These are phyloP conservation scores for Troides aeacus DNA, from an alignment of 2,888 invertebrate species.

Conservation along the genomic window DNA sequence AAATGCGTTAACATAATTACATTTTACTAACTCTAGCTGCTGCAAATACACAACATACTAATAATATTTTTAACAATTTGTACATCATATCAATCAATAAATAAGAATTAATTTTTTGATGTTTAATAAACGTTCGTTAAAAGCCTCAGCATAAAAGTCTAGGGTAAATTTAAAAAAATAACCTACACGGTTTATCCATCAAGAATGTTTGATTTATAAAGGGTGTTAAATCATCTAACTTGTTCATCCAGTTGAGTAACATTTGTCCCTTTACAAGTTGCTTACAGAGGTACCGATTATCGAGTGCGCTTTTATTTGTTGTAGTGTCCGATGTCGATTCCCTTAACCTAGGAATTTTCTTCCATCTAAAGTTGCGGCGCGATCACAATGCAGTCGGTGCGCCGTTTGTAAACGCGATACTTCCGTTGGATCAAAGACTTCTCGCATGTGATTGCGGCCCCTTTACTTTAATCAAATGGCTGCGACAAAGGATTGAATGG, in stretches of 20 bases:
- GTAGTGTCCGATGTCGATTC: slow-evolving; percentile 64
- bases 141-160: background rate
- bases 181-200: background rate
- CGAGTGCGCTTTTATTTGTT: slow-evolving; percentile 55
- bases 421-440: slow-evolving; percentile 69
- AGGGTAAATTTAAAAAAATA: background rate
- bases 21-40: too few relatives aligned
- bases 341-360: slow-evolving; percentile 57
- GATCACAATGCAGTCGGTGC: slow-evolving; percentile 70
- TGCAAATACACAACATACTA: too few relatives aligned
- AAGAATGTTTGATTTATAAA: slow-evolving; percentile 1
- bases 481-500: slow-evolving; percentile 78
- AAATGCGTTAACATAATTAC: too few relatives aligned
- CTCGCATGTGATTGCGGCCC: slow-evolving; percentile 74
- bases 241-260: slow-evolving; percentile 53
- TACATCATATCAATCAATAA: background rate
- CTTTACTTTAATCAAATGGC: slow-evolving; percentile 78
- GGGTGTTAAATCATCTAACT: slow-evolving; percentile 34
- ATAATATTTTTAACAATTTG: background rate
- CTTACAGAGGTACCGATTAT: slow-evolving; percentile 52
- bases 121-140: background rate
- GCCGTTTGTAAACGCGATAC: slow-evolving; percentile 79
- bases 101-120: background rate
- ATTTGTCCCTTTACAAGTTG: slow-evolving; percentile 58
- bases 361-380: slow-evolving; percentile 33